Evolutionary conservation across 1,140 invertebrate species (phyloP).

Genomic region (Steinernema khuongi): DNA sequence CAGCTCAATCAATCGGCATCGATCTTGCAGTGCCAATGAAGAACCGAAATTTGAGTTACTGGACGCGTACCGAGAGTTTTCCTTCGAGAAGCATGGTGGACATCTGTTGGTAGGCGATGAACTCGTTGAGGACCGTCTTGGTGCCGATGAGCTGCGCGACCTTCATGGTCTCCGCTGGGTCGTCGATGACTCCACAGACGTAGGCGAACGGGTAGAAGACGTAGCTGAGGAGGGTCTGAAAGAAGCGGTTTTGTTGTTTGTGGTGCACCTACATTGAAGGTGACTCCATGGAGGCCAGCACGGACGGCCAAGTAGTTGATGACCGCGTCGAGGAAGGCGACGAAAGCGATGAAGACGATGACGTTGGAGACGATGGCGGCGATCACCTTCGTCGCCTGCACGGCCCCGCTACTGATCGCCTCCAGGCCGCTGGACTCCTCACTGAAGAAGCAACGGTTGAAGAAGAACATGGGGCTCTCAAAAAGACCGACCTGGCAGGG

Average conservation of each 20-base stretch:
- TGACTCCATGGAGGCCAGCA: constrained; percentile 64
- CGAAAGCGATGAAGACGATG: constrained; percentile 78
- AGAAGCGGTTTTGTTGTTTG: constrained; percentile 20
- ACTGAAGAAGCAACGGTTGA: constrained; percentile 62
- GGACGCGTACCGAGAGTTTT: neutral
- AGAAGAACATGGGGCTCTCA: neutral
- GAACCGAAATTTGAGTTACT: neutral
- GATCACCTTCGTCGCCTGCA: constrained; percentile 26
- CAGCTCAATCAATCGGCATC: too few species aligned
- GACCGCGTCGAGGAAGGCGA: constrained; percentile 75
- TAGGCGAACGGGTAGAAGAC: constrained; percentile 77
- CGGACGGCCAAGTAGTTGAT: constrained; percentile 73
- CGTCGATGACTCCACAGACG: constrained; percentile 69
- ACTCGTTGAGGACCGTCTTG: constrained; percentile 84
- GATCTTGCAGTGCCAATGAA: too few species aligned
- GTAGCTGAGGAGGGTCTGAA: constrained; percentile 73
- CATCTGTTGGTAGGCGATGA: constrained; percentile 76
- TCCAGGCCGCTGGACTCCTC: constrained; percentile 69
- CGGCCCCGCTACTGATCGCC: constrained; percentile 65
- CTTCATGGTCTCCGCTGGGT: constrained; percentile 52
- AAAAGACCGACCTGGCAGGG: constrained; percentile 32
- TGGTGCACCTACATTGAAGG: constrained; percentile 37
- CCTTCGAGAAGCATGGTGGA: constrained; percentile 62
- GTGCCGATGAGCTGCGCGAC: constrained; percentile 76
- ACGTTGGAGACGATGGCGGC: constrained; percentile 80